Base-by-base conservation (phyloP, 2,888 invertebrate species). In the Amphipoea oculea region DNA sequence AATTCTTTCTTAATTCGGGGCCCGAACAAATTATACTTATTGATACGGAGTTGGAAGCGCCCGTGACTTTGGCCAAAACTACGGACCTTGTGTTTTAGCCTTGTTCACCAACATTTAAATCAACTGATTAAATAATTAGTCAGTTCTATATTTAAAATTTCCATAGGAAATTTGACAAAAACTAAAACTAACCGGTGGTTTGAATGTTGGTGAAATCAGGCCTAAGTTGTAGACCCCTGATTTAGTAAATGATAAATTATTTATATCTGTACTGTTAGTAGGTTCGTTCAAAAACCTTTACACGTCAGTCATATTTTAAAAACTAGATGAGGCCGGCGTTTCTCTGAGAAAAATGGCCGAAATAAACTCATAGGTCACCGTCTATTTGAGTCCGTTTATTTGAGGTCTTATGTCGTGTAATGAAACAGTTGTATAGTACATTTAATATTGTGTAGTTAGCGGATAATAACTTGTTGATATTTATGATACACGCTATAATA, bases 381-480 rank as follows among this genome's bases (percentile, higher is more conserved):
- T 60, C n/a, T n/a, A n/a, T n/a, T n/a, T n/a, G n/a, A n/a, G n/a
- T n/a, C n/a, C n/a, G n/a, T n/a, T n/a, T n/a, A n/a, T 63, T 75
- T 67, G 36, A 62, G 57, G 68, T 74, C n/a, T 17, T 11, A 57
- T 65, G 5, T 51, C 42, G 2, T 12, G 45, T 78, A 69, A 82
- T 79, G 79, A 71, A 79, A 68, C 71, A 73, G 29, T 57, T 60
- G n/a, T 11, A 11, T 62, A 40, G 45, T 60, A 68, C 54, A 62
- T 76, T 69, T 67, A 14, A 54, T 73, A 40, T 68, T 70, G 48
- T 23, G 45, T 73, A 62, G 60, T 70, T 82, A 73, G 81, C 85
- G 29, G 65, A 29, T 62, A 54, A 73, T 84, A 76, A 78, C 83
- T 81, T 85, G 72, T 87, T 81, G 83, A 81, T 89, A 85, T 75